phyloP scores from a whole-genome alignment of 2,797 vertebrate species.

The Muscicapa comitata region DNA sequence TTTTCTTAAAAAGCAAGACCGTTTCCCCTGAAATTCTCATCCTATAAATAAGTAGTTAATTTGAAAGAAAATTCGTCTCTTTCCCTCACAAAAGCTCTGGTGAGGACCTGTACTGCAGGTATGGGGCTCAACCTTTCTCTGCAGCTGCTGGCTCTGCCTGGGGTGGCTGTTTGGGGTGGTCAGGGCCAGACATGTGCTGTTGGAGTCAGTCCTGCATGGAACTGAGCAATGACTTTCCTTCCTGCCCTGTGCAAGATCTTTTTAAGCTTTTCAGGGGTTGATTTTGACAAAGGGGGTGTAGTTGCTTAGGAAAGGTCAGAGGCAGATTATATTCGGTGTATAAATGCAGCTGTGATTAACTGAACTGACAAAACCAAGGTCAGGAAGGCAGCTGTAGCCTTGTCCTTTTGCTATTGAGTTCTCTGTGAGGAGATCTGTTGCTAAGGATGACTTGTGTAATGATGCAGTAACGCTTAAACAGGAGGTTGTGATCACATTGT shows the following conservation, averaged over 20 bases:
- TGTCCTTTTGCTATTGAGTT: fast-evolving
- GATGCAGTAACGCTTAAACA: background rate
- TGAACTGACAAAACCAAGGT: background rate
- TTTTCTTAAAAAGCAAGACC: background rate
- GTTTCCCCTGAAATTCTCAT: background rate
- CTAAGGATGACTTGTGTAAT: background rate
- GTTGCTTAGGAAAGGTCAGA: background rate
- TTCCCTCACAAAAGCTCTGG: background rate
- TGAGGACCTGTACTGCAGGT: background rate
- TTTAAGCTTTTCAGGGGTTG: background rate
- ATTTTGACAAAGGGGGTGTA: fast-evolving
- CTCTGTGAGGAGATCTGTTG: background rate
- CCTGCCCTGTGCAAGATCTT: background rate
- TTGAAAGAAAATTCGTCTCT: background rate
- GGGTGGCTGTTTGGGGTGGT: background rate
- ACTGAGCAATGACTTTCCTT: background rate
- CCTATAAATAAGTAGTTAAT: background rate
- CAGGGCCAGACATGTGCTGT: background rate
- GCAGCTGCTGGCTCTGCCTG: background rate
- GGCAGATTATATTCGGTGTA: background rate
- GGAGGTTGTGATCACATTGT: background rate
- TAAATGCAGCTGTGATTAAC: background rate
- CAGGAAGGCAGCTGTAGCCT: background rate
- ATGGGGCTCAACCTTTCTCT: fast-evolving
- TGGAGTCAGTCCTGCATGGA: background rate